phyloP scores from a whole-genome alignment of 1,140 invertebrate species.

The Archivesica marissinica region DNA sequence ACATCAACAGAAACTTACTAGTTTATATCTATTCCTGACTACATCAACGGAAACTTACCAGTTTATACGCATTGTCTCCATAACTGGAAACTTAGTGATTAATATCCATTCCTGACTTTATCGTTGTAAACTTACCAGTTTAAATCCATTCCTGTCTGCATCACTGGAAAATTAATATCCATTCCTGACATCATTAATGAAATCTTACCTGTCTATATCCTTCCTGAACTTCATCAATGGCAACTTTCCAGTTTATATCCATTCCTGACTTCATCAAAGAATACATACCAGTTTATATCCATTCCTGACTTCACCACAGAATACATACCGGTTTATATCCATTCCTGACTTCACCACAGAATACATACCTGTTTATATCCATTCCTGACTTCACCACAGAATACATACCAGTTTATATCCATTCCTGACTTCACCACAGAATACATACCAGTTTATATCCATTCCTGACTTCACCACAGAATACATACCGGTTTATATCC shows the following conservation, averaged over 20 bases:
- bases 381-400: constrained; percentile 79
- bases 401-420: constrained; percentile 82
- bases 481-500: constrained; percentile 82
- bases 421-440: constrained; percentile 79
- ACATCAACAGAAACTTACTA: constrained; percentile 79
- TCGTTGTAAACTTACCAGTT: constrained; percentile 79
- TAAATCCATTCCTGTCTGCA: constrained; percentile 82
- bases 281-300: constrained; percentile 82
- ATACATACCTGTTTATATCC: constrained; percentile 82
- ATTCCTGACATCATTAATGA: constrained; percentile 81
- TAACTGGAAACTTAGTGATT: constrained; percentile 75
- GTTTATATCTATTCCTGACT: constrained; percentile 83
- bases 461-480: constrained; percentile 79
- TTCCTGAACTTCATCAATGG: constrained; percentile 81
- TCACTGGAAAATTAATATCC: constrained; percentile 80
- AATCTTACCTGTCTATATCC: constrained; percentile 82
- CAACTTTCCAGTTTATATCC: constrained; percentile 82
- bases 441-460: constrained; percentile 82
- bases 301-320: constrained; percentile 79
- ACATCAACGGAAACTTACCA: constrained; percentile 79
- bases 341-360: constrained; percentile 79
- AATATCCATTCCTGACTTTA: constrained; percentile 82
- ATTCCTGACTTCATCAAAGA: constrained; percentile 80
- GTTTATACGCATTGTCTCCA: constrained; percentile 84
- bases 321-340: constrained; percentile 82